Evolutionary conservation across 1,140 invertebrate species (phyloP), one percentile per base, ranked within the genome.

Genomic region (Aphelinus atriplicis): DNA sequence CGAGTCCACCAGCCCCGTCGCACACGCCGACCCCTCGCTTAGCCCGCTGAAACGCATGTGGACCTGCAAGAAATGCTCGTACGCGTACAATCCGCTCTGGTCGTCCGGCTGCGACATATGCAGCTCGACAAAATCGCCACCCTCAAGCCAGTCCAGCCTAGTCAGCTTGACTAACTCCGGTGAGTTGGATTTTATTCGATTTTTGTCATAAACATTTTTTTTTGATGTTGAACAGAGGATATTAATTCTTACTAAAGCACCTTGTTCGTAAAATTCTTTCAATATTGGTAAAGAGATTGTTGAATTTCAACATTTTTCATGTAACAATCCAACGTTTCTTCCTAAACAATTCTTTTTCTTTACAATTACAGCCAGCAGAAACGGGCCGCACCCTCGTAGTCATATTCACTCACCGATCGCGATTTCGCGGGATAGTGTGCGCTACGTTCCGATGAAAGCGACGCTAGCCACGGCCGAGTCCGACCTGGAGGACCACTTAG

Each of bases 51-150:
- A 90, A 73, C 91, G 94, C 76, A 94, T 94, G 92, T 96, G 95
- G 95, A 94, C 93, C 63, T 97, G 95, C 88, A 89, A 90, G 71
- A 93, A 95, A 85, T 97, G 95, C 86, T 95, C 94, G 80, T 96
- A 94, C 86, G 93, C 94, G 63, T 95, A 95, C 84, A 96, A 96
- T 88, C 92, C 93, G 69, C 90, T 94, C 77, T 93, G 93, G 90
- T 91, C 92, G 57, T 91, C 92, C 45, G 88, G 89, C 57, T 96
- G 95, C 84, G 94, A 95, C 83, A 94, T 95, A 81, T 96, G 95
- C 81, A 91, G 92, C 73, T 91, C 91, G 79, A 87, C 89, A 78
- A 86, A 90, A 73, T 90, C 90, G 43, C 90, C 91, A 1, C 91
- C 93, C 70, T 91, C 90, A 74, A 89, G 89, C 46, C 90, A 92